Conservation (phyloP, 2,113 vertebrate species). For the Suricata suricatta region DNA sequence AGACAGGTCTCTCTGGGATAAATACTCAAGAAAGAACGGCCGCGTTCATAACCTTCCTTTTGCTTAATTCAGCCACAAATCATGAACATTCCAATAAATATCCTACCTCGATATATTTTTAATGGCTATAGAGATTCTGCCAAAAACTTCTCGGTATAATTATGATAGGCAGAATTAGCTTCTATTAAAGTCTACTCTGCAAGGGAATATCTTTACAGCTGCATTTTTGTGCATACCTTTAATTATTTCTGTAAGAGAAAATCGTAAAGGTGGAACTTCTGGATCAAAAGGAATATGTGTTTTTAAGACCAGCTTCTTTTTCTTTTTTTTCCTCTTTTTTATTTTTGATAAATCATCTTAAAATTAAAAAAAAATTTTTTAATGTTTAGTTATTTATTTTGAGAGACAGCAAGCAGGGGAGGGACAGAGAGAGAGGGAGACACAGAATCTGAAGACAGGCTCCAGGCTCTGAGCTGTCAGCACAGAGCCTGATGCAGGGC, state of each 20-base stretch:
- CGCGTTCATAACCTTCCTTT: not conserved
- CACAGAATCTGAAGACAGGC: too few species aligned
- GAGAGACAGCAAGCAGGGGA: not conserved
- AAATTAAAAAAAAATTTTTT: not conserved
- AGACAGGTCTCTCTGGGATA: not conserved
- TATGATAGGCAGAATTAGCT: not conserved
- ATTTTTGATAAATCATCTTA: not conserved
- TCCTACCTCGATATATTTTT: not conserved
- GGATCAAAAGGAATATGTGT: not conserved
- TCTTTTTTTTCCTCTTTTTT: not conserved
- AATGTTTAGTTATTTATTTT: not conserved
- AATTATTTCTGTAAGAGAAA: not conserved
- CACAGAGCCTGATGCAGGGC: too few species aligned
- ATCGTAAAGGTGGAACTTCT: not conserved
- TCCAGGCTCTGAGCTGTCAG: too few species aligned
- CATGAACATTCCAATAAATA: not conserved
- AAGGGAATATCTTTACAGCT: not conserved
- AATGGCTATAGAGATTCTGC: not conserved
- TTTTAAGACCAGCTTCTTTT: not conserved
- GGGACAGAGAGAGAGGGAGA: not conserved
- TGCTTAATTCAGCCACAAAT: not conserved
- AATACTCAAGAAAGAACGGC: not conserved
- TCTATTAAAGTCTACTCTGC: not conserved
- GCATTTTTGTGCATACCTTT: not conserved
- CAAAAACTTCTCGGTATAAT: not conserved